A percentile compares a stretch with the other conserved stretches of the same genome.
phyloP scores from a whole-genome alignment of 2,797 vertebrate genomes.

The Rhinatrema bivittatum region DNA sequence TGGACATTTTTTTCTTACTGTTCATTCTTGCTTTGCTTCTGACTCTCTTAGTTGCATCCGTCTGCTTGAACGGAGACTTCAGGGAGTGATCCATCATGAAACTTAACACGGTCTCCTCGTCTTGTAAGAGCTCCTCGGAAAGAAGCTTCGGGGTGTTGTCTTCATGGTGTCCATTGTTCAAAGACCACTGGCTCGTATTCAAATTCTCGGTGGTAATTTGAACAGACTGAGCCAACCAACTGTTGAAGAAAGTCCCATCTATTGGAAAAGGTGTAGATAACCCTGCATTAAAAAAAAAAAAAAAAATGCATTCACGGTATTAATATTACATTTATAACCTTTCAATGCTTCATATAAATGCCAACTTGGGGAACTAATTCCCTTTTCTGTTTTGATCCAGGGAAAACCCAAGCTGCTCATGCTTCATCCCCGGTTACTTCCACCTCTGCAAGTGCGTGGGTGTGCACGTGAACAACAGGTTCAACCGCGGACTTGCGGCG shows the following conservation, averaged over 20 bases:
- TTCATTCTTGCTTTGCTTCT: constrained; percentile 60
- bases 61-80: constrained; percentile 77
- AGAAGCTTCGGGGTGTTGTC: constrained; percentile 76
- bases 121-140: constrained; percentile 86
- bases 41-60: constrained; percentile 73
- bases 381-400: too few relatives aligned
- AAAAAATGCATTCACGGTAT: too few relatives aligned
- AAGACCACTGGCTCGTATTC: constrained; percentile 85
- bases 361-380: too few relatives aligned
- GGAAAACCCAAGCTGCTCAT: too few relatives aligned
- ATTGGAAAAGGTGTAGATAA: constrained; percentile 86
- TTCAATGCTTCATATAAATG: neutral
- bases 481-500: too few relatives aligned
- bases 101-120: constrained; percentile 84
- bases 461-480: too few relatives aligned
- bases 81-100: constrained; percentile 93
- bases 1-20: constrained; percentile 50
- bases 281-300: constrained; percentile 46
- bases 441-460: too few relatives aligned
- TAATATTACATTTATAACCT: too few relatives aligned
- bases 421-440: too few relatives aligned
- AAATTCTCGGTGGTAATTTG: constrained; percentile 92
- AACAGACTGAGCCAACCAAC: constrained; percentile 90
- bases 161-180: constrained; percentile 68
- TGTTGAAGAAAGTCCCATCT: constrained; percentile 87